Conservation (phyloP, 1,140 invertebrate species). For the Drosophila yakuba region DNA sequence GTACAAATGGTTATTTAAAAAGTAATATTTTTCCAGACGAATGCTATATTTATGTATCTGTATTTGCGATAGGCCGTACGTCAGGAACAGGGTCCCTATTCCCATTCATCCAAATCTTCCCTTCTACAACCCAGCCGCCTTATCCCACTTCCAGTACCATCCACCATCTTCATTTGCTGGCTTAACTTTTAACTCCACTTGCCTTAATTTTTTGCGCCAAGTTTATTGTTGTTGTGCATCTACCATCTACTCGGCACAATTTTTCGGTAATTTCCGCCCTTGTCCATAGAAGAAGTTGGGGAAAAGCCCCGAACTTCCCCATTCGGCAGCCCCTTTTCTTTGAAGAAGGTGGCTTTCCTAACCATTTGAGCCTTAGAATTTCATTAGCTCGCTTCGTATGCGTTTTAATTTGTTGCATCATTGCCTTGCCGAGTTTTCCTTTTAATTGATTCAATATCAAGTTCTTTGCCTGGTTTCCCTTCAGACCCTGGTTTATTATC, state of each 20-base stretch:
- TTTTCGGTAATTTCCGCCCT: slow-evolving; percentile 71
- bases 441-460: slow-evolving; percentile 72
- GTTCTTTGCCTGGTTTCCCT: slow-evolving; percentile 21
- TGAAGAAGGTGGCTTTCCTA: slow-evolving; percentile 14
- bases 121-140: slow-evolving; percentile 5
- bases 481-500: slow-evolving; percentile 17
- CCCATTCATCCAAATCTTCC: slow-evolving; percentile 2
- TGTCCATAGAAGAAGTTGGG: slow-evolving; percentile 28
- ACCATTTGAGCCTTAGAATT: slow-evolving; percentile 56
- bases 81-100: slow-evolving; percentile 30
- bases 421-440: slow-evolving; percentile 61
- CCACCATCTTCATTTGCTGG: slow-evolving; percentile 75
- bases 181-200: slow-evolving; percentile 81
- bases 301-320: slow-evolving; percentile 25
- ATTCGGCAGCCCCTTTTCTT: background rate
- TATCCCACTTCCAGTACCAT: slow-evolving; percentile 24
- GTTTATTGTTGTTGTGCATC: slow-evolving; percentile 69
- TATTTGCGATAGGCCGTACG: slow-evolving; percentile 66
- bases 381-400: slow-evolving; percentile 68
- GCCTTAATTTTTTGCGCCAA: slow-evolving; percentile 72
- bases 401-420: slow-evolving; percentile 79
- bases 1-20: too few species aligned
- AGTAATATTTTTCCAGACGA: too few species aligned
- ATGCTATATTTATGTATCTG: slow-evolving; percentile 5
- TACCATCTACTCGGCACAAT: slow-evolving; percentile 62